These are phyloP conservation scores for Cyclophora albipunctata DNA, from an alignment of 2,888 invertebrate species.

Conservation along the genomic window DNA sequence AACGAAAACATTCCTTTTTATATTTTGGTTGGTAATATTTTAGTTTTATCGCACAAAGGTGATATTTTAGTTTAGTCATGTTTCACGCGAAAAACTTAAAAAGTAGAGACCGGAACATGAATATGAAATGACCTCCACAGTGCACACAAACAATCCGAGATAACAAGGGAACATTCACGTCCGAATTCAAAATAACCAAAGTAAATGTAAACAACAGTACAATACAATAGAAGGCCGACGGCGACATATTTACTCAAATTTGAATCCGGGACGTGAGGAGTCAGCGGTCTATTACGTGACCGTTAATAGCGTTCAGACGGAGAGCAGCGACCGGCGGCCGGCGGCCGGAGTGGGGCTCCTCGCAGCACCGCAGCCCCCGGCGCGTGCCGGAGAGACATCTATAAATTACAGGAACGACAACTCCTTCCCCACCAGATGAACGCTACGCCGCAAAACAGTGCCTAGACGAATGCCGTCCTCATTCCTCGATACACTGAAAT, in stretches of 20 bases:
- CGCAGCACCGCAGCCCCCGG: constrained; percentile 52
- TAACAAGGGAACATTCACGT: constrained; percentile 38
- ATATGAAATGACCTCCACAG: constrained; percentile 31
- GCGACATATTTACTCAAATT: constrained; percentile 64
- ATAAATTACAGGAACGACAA: constrained; percentile 72
- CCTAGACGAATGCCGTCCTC: constrained; percentile 60
- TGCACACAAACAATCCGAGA: constrained; percentile 36
- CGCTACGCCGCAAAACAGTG: constrained; percentile 68
- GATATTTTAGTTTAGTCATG: constrained; percentile 13
- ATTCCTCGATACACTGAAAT: constrained; percentile 57
- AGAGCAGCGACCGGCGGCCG: constrained; percentile 4
- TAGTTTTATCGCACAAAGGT: constrained; percentile 3
- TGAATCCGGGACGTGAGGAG: constrained; percentile 60
- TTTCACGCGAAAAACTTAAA: constrained; percentile 16
- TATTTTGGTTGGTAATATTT: background rate
- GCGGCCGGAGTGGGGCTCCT: constrained; percentile 33
- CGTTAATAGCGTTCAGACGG: constrained; percentile 51
- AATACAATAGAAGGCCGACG: constrained; percentile 48
- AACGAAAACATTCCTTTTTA: background rate
- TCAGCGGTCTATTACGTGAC: constrained; percentile 62
- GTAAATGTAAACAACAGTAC: constrained; percentile 48
- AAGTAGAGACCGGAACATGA: constrained; percentile 22
- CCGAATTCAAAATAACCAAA: constrained; percentile 44
- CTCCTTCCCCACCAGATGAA: constrained; percentile 70
- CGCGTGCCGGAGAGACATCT: constrained; percentile 66